A percentile compares a stretch with the other conserved stretches of the same genome.
Evolutionary conservation across 1,140 invertebrate species (phyloP).

Genomic region (Neomicropteryx cornuta): DNA sequence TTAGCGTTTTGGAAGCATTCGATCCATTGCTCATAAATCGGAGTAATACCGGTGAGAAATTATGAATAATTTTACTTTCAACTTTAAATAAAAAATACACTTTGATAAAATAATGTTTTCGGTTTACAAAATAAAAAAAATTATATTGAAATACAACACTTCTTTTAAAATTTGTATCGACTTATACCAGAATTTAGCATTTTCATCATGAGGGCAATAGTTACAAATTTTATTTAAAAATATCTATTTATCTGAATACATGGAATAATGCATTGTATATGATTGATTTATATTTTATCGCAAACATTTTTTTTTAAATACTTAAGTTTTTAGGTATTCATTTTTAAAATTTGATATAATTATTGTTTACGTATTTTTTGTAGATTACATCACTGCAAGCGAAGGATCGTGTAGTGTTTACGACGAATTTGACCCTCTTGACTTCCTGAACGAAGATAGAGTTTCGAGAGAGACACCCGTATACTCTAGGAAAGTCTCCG

Average conservation of each 20-base stretch:
- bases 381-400: constrained; percentile 36
- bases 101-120: constrained; percentile 1
- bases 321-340: too few relatives aligned
- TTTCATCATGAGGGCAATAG: too few relatives aligned
- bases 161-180: too few relatives aligned
- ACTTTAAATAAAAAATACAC: not conserved
- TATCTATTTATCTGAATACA: not conserved
- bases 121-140: too few relatives aligned
- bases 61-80: constrained; percentile 1
- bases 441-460: constrained; percentile 68
- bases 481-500: constrained; percentile 54
- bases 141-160: too few relatives aligned
- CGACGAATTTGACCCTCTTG: constrained; percentile 76
- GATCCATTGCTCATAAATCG: constrained; percentile 60
- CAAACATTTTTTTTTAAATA: too few relatives aligned
- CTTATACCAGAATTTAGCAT: too few relatives aligned
- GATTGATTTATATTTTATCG: too few relatives aligned
- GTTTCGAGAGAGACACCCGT: constrained; percentile 65
- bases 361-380: constrained; percentile 9
- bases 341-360: constrained; percentile 5
- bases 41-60: constrained; percentile 31
- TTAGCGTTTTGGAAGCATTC: constrained; percentile 73
- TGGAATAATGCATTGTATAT: not conserved
- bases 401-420: constrained; percentile 62
- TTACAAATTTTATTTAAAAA: constrained; percentile 1